Evolutionary conservation across 30 jellyfish, hydroid and myxozoan genomes (phyloP), one percentile per base, ranked within the genome.

Genomic region (Cassiopea xamachana): DNA sequence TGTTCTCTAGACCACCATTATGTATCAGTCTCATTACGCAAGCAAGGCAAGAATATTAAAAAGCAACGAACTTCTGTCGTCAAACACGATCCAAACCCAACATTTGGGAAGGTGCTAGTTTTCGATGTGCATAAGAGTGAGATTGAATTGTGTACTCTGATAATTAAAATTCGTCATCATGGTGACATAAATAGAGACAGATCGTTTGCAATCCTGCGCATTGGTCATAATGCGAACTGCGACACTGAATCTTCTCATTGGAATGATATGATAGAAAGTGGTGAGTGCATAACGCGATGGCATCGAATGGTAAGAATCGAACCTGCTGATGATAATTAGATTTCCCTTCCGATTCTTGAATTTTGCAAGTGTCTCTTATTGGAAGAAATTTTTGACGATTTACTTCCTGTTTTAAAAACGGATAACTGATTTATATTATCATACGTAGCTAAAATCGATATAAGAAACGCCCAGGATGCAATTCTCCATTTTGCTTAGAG

Each of bases 81-180:
- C 67, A 96, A 96, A 61, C 99, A 96, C 93, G 99, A 96, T 78
- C 94, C 98, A 17, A 96, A 96, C 75, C 99, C 99, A 51, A 98
- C 96, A 10, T 96, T 91, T 79, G 93, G 93, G 69, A 96, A 92
- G 75, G 89, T 83, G 60, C 91, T 96, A 9, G 85, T 92, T 19
- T 96, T 92, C 80, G 99, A 96, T 51, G 97, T 92, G 7, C 88
- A 94, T 45, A 71, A 39, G 43, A 81, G 74, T 67, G 92, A 92
- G 1, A 85, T 96, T 48, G 98, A 92, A 70, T 75, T 27, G 47
- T 93, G 97, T 77, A 87, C 99, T 0, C 62, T 96, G 70, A 90
- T 96, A 13, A 92, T 96, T 70, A 96, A 96, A 91, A 71, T 96
- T 39, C 96, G 99, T 47, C 99, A 96, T 81, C 99, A 89, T 58